phyloP scores from a whole-genome alignment of 2,888 invertebrate genomes.

The Pammene aurita region DNA sequence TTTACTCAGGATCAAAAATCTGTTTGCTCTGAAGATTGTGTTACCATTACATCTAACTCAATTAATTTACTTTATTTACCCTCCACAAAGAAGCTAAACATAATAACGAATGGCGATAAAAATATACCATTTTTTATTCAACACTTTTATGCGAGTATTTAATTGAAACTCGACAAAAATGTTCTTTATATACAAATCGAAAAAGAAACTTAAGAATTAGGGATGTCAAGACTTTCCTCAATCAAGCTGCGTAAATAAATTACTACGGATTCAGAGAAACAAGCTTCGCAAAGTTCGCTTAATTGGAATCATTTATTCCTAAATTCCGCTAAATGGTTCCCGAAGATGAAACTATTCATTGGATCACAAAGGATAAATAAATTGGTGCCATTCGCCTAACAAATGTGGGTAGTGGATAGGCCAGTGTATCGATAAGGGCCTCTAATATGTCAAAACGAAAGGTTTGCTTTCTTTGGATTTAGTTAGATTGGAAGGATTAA shows the following conservation, averaged over 20 bases:
- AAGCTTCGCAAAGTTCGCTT: conserved; percentile 20
- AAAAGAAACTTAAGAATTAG: conserved; percentile 5
- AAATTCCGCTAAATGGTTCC: conserved; percentile 54
- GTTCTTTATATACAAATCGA: not conserved
- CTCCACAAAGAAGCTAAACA: not conserved
- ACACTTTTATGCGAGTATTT: not conserved
- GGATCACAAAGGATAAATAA: conserved; percentile 65
- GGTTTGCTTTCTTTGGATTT: conserved; percentile 18
- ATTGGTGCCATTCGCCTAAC: conserved; percentile 67
- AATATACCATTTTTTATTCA: not conserved
- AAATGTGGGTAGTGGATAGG: conserved; percentile 65
- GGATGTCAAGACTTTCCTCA: conserved; percentile 1
- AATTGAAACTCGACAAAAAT: not conserved
- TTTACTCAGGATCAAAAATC: too few relatives aligned
- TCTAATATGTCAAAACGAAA: conserved; percentile 35
- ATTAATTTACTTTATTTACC: too few relatives aligned
- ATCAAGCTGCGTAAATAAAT: conserved; percentile 3
- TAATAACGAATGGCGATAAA: not conserved
- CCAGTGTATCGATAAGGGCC: conserved; percentile 56
- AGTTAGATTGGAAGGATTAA: not conserved
- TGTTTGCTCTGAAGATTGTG: too few relatives aligned
- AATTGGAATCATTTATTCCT: conserved; percentile 42
- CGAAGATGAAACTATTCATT: conserved; percentile 63
- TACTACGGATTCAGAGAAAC: conserved; percentile 10
- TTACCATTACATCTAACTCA: too few relatives aligned